Evolutionary conservation across 1,140 invertebrate genomes (phyloP).

Genomic region (Aphelinus certus): DNA sequence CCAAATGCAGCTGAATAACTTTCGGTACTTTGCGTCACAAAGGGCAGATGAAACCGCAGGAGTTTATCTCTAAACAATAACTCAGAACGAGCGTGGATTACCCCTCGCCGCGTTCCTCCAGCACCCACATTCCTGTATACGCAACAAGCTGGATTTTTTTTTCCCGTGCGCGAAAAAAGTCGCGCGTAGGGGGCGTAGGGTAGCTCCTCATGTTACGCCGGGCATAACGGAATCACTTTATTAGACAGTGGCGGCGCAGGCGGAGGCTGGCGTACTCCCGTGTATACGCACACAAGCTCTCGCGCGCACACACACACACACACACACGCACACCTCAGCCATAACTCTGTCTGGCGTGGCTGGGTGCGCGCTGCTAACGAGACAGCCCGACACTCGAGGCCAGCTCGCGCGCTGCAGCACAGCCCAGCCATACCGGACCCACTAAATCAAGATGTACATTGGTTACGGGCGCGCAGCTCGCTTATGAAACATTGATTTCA

Average conservation of each 20-base stretch:
- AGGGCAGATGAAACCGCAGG: too few relatives aligned
- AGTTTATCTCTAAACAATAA: too few relatives aligned
- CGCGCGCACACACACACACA: conserved; percentile 29
- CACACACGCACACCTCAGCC: too few relatives aligned
- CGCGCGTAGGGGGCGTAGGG: conserved; percentile 28
- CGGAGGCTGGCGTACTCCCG: too few relatives aligned
- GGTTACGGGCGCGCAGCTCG: conserved; percentile 62
- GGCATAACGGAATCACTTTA: conserved; percentile 65
- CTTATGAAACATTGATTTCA: conserved; percentile 68
- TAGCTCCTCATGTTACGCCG: conserved; percentile 63
- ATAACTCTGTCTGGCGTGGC: conserved; percentile 25
- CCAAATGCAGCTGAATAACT: too few relatives aligned
- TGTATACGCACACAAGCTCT: not conserved
- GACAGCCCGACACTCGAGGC: conserved; percentile 57
- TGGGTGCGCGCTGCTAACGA: conserved; percentile 56
- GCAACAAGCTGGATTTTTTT: too few relatives aligned
- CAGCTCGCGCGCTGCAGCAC: conserved; percentile 33
- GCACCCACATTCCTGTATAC: too few relatives aligned
- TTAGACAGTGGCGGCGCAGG: conserved; percentile 46
- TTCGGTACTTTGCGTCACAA: too few relatives aligned
- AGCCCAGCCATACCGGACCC: conserved; percentile 56
- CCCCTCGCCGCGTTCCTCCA: too few relatives aligned
- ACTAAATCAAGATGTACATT: conserved; percentile 69
- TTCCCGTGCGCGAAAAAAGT: too few relatives aligned
- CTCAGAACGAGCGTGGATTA: too few relatives aligned